Conservation (phyloP, 2,797 vertebrate species). For the Acestrorhynchus altus region DNA sequence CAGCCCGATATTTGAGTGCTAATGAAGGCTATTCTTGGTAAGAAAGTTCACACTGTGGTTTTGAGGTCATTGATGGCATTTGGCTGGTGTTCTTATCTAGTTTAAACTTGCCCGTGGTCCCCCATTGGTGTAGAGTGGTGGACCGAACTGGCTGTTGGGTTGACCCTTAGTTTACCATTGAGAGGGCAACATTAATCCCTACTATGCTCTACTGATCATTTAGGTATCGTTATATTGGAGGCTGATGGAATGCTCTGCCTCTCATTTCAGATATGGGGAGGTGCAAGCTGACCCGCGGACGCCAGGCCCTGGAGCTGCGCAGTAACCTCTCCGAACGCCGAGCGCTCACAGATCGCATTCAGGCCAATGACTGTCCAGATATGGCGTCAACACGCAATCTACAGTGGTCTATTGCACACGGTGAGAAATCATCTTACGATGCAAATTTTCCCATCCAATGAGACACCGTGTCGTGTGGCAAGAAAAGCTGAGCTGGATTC, state of each 20-base stretch:
- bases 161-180: background rate
- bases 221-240: background rate
- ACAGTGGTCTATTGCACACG: conserved; percentile 87
- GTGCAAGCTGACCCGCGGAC: conserved; percentile 79
- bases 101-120: no score
- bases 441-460: no score
- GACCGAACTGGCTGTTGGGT: background rate
- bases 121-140: no score
- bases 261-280: conserved; percentile 84
- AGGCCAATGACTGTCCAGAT: conserved; percentile 58
- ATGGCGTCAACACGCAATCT: conserved; percentile 82
- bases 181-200: background rate
- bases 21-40: background rate
- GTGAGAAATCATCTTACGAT: conserved; percentile 67
- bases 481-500: no score
- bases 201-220: background rate
- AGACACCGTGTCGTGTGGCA: no score
- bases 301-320: conserved; percentile 88
- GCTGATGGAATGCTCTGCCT: conserved; percentile 10
- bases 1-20: background rate
- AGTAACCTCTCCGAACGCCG: conserved; percentile 88
- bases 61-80: background rate
- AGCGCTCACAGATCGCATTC: conserved; percentile 81
- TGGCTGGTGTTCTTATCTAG: no score
- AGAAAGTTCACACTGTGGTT: background rate